Percentiles rank a stretch among this genome's conserved stretches.
Conservation (phyloP, 2,797 vertebrate genomes). For the Columba guinea region DNA sequence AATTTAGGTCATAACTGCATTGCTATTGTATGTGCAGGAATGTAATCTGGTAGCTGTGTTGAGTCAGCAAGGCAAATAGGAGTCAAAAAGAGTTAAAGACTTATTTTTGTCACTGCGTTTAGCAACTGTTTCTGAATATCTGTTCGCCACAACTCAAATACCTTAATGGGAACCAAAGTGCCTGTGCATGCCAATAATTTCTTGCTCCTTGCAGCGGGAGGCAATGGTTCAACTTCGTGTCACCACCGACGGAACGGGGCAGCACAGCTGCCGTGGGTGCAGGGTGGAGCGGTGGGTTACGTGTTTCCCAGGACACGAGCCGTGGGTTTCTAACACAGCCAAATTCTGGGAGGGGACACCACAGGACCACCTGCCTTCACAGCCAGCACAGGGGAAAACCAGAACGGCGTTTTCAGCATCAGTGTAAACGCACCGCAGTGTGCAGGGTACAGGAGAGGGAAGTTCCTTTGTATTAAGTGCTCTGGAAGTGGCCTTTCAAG, state of each 20-base stretch:
- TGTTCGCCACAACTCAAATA: not conserved
- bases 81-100: not conserved
- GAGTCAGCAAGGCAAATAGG: slow-evolving; percentile 34
- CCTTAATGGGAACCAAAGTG: not conserved
- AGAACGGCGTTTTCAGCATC: not conserved
- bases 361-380: not conserved
- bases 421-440: rapidly evolving
- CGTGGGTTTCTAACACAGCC: not conserved
- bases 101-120: not conserved
- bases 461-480: rapidly evolving
- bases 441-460: not conserved
- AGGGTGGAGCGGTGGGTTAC: not conserved
- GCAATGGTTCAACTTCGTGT: rapidly evolving
- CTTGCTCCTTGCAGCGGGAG: not conserved
- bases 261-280: not conserved
- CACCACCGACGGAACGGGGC: not conserved
- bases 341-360: not conserved
- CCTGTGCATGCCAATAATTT: rapidly evolving
- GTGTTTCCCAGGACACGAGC: not conserved
- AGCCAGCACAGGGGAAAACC: not conserved
- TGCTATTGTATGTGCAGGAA: not conserved
- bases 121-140: not conserved
- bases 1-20: slow-evolving; percentile 19
- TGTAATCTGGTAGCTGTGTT: not conserved
- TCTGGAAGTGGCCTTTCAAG: not conserved